A percentile compares a stretch with the other conserved stretches of the same genome.
Evolutionary conservation across 2,888 invertebrate species (phyloP).

Genomic region (Drosophila subquinaria): DNA sequence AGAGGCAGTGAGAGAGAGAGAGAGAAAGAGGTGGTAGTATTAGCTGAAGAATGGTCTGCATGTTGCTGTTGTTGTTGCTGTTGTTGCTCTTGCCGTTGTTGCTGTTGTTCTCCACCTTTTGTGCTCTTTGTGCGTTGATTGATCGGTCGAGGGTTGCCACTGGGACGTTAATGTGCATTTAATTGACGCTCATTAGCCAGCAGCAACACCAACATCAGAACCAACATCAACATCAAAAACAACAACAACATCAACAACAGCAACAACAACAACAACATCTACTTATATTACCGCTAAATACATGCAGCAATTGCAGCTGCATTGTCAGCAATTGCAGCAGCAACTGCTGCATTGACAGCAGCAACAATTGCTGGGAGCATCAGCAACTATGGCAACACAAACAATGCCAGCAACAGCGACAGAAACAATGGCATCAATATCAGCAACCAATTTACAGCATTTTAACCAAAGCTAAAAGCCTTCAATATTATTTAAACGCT

Average conservation of each 20-base stretch:
- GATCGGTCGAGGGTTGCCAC: slow-evolving; percentile 44
- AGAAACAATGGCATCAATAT: background rate
- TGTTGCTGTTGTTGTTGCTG: slow-evolving; percentile 7
- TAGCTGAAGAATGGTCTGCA: slow-evolving; percentile 15
- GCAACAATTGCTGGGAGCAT: background rate
- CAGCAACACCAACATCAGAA: slow-evolving; percentile 8
- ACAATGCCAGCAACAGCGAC: slow-evolving; percentile 5
- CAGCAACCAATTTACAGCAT: background rate
- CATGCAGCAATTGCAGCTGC: slow-evolving; percentile 1
- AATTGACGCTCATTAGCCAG: slow-evolving; percentile 70
- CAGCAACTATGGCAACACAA: slow-evolving; percentile 2
- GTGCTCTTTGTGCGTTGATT: slow-evolving; percentile 50
- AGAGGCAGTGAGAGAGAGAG: slow-evolving; percentile 1
- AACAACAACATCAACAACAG: background rate
- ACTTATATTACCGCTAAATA: background rate
- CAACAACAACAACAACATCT: background rate
- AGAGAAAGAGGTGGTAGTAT: slow-evolving; percentile 1
- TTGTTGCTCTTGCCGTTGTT: background rate
- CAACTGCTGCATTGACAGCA: background rate
- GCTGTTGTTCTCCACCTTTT: slow-evolving; percentile 14
- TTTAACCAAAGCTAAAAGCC: too few species aligned
- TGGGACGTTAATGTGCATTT: slow-evolving; percentile 65
- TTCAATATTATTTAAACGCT: too few species aligned
- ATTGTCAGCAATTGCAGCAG: background rate
- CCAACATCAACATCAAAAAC: too few species aligned